Base-by-base conservation (phyloP, 2,797 vertebrate genomes). In the Clarias pachynema region DNA sequence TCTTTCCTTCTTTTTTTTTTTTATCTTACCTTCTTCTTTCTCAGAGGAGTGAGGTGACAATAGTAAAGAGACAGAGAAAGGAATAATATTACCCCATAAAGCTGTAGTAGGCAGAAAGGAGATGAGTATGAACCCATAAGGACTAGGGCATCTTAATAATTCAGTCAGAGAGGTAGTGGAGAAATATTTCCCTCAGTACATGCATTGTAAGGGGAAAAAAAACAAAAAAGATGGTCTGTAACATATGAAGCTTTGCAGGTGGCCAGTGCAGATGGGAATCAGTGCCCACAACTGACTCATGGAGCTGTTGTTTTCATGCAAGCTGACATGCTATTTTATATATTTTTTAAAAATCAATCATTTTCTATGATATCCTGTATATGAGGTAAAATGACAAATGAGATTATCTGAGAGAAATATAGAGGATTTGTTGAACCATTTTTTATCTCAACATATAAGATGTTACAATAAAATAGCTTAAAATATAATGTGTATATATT, bases 121-220 rank as follows among this genome's bases (percentile, higher is more conserved):
- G 78, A 74, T 74, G 44, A 83, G 53, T 81, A 68, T 80, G 68
- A 89, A 84, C 56, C 84, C 84, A 75, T 81, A 80, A 74, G 75
- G 59, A 34, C 24, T 14, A 10, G 69, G 65, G 29, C 14, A 57
- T 88, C 37, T 86, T 49, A 81, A 84, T 88, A 86, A 86, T 85
- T 84, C 68, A 85, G 82, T 57, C 20, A 37, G 20, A 60, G 26
- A 60, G 31, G 18, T 53, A 69, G 49, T 74, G 40, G 56, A 44
- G 53, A 70, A 77, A 57, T 24, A 69, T 70, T 63, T n/a, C 49
- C 62, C 79, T 40, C 37, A 77, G 44, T 29, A 29, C 31, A 31
- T 44, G 34, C 57, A 82, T 63, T 79, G 57, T 81, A 81, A 85
- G 12, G 44, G 44, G 60, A 74, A 59, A 44, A 68, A 70, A 15